Percentiles rank a stretch among this genome's conserved stretches.
These are phyloP conservation scores for Colletes gigas DNA, from an alignment of 1,140 invertebrate genomes.

Conservation along the genomic window DNA sequence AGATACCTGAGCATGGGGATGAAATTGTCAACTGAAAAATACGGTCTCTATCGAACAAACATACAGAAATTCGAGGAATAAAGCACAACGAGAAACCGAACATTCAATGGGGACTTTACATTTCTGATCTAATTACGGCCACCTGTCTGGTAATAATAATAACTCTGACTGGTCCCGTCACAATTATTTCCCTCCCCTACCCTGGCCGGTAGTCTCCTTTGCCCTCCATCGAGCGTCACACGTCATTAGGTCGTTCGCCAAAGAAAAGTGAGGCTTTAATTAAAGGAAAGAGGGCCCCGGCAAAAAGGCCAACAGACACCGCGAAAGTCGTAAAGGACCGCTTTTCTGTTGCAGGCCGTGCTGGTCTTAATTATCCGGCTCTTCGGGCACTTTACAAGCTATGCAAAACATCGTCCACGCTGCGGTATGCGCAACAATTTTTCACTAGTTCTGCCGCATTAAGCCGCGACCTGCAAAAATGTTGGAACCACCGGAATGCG, in stretches of 20 bases:
- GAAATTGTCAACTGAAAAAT: too few species aligned
- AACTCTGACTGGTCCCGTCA: neutral
- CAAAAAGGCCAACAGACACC: neutral
- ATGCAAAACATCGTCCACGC: constrained; percentile 29
- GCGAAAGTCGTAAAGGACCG: constrained; percentile 6
- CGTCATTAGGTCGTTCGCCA: neutral
- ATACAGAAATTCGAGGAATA: too few species aligned
- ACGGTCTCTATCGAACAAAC: too few species aligned
- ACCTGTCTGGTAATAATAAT: neutral
- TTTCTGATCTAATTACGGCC: too few species aligned
- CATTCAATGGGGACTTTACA: neutral
- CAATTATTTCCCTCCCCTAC: neutral
- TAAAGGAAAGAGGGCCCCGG: neutral
- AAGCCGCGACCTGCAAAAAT: constrained; percentile 41
- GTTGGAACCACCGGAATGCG: constrained; percentile 23
- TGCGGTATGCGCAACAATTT: constrained; percentile 34
- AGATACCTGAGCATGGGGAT: too few species aligned
- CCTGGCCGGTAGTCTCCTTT: neutral
- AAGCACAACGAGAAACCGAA: neutral
- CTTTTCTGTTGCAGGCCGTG: neutral
- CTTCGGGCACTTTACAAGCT: constrained; percentile 32
- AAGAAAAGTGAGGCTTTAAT: constrained; percentile 6
- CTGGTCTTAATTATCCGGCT: constrained; percentile 45
- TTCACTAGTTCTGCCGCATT: constrained; percentile 41
- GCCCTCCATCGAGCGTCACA: neutral